phyloP scores from a whole-genome alignment of 2,888 invertebrate genomes.

The Metallyticus violacea region DNA sequence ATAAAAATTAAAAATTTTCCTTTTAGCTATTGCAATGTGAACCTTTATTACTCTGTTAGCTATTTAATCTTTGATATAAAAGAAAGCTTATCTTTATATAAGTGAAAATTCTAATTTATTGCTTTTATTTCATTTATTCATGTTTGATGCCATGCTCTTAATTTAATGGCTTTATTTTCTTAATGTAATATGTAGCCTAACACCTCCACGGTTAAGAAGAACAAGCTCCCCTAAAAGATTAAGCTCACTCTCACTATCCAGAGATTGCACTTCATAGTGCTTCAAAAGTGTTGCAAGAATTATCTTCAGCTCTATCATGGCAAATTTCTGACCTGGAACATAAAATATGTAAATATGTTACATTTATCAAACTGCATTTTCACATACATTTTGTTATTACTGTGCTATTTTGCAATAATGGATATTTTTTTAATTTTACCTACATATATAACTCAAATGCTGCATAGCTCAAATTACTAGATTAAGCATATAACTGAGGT shows the following conservation, averaged over 20 bases:
- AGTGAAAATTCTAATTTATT: not conserved
- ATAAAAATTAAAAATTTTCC: no score
- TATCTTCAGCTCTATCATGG: not conserved
- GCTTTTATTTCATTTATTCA: not conserved
- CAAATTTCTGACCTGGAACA: not conserved
- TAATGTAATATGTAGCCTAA: not conserved
- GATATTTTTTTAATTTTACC: no score
- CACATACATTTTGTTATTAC: no score
- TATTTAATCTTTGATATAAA: no score
- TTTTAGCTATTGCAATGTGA: no score
- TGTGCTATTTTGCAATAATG: no score
- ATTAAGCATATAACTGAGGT: no score
- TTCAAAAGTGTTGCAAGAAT: not conserved
- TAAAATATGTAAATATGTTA: not conserved
- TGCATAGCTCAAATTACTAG: no score
- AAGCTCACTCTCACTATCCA: not conserved
- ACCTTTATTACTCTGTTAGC: no score
- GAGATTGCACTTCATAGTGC: not conserved
- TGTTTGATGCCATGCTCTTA: not conserved
- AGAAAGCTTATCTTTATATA: no score
- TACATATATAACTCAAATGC: no score
- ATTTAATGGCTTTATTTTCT: not conserved
- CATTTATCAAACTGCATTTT: no score
- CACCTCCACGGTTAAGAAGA: not conserved
- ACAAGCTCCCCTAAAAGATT: not conserved